Evolutionary conservation across 35 echinoderm and acorn worm species (phyloP).

Genomic region (Eucidaris tribuloides): DNA sequence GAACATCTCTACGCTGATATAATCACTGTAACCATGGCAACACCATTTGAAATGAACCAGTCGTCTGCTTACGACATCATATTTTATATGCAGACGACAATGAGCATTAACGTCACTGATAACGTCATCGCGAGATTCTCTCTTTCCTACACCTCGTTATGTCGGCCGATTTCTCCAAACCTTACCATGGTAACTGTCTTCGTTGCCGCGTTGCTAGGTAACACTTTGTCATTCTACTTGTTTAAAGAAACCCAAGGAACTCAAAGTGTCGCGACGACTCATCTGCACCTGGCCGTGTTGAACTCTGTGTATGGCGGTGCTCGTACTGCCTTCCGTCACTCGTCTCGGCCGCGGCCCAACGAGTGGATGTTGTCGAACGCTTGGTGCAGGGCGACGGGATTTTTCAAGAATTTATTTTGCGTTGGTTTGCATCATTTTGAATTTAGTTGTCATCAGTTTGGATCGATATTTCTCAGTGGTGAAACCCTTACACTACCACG

Average conservation of each 20-base stretch:
- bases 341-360: slow-evolving; percentile 10
- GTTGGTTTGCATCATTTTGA: slow-evolving; percentile 8
- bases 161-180: slow-evolving; percentile 17
- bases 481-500: slow-evolving; percentile 6
- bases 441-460: slow-evolving; percentile 1
- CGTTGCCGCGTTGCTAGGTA: slow-evolving; percentile 16
- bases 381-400: slow-evolving; percentile 6
- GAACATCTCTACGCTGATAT: too few relatives aligned
- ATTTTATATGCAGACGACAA: too few relatives aligned
- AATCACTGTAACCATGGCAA: too few relatives aligned
- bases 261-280: neutral
- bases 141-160: neutral
- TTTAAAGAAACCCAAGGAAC: slow-evolving; percentile 2
- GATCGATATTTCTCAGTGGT: slow-evolving; percentile 14
- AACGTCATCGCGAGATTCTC: too few relatives aligned
- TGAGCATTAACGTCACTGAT: too few relatives aligned
- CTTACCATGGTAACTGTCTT: neutral
- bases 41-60: too few relatives aligned
- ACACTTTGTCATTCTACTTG: slow-evolving; percentile 11
- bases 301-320: slow-evolving; percentile 1
- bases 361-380: slow-evolving; percentile 20
- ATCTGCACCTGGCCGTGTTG: neutral
- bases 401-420: slow-evolving; percentile 20
- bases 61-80: too few relatives aligned
- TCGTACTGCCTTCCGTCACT: slow-evolving; percentile 6